Conservation (phyloP, 2,888 invertebrate species). For the Auanema freiburgensis region DNA sequence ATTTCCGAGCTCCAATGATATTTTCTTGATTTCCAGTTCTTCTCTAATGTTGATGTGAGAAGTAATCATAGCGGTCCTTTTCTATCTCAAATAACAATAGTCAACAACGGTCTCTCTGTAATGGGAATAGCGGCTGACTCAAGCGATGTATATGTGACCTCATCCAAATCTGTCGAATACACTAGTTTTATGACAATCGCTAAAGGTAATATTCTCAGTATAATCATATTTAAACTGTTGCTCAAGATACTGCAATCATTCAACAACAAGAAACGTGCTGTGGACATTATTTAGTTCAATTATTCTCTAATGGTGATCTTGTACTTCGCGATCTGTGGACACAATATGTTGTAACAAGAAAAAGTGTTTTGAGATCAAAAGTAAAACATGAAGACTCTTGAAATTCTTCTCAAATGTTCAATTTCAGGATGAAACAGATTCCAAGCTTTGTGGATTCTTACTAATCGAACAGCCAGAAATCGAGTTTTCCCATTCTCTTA, state of each 20-base stretch:
- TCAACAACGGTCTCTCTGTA: background rate
- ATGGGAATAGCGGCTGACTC: background rate
- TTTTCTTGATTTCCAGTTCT: background rate
- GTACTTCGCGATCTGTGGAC: slow-evolving; percentile 15
- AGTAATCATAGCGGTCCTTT: no score
- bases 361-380: background rate
- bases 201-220: no score
- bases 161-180: no score
- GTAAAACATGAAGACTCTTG: background rate
- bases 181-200: no score
- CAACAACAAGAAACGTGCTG: background rate
- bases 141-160: background rate
- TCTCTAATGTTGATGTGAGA: background rate
- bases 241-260: background rate
- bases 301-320: slow-evolving; percentile 10
- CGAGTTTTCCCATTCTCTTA: slow-evolving; percentile 10
- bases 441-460: slow-evolving; percentile 7
- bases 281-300: slow-evolving; percentile 18
- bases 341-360: slow-evolving; percentile 2
- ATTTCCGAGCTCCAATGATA: background rate
- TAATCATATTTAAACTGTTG: background rate
- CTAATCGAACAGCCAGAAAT: slow-evolving; percentile 10
- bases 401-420: no score
- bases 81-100: no score
- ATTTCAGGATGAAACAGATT: slow-evolving; percentile 2